Base-by-base conservation (phyloP, 2,888 invertebrate genomes). In the Dioctria rufipes region DNA sequence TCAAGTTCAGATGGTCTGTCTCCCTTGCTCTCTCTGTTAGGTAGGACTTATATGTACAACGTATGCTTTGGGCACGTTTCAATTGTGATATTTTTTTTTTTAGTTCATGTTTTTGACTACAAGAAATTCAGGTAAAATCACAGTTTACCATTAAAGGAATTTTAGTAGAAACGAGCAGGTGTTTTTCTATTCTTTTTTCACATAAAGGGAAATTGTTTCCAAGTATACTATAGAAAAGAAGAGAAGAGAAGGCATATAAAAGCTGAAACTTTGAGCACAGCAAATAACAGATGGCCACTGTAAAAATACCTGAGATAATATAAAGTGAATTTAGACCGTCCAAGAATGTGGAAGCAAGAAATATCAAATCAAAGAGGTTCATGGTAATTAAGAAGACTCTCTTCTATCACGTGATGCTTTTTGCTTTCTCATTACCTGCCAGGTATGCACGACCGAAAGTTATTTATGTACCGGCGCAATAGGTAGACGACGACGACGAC, bases 371-470 rank as follows among this genome's bases (percentile, higher is more conserved):
- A 75, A 42, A 75, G 60, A 75, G 43, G 60, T 42, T 75, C 75
- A 75, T 75, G 75, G 60, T 75, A 75, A 75, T 75, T 75, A 75
- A 75, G 25, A 25, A 25, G 75, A 13, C 13, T 13, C 75, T 46
- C 43, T 75, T 51, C 60, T 13, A 11, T 43, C 65, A 6, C 60
- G 40, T 75, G 43, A 40, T 43, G 61, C 11, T 60, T 75, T 75
- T 58, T 42, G 9, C 9, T 60, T 42, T 43, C 25, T 58, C 43
- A 42, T 61, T 58, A 42, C 60, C 75, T 58, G 75, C 37, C 60
- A 75, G 60, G 75, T 75, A 61, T 60, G 75, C 75, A 75, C 60
- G 75, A 75, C 75, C 61, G 61, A 61, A 61, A 60, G 75, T 61
- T 75, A 61, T 75, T 75, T 75, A 75, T 75, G 61, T 61, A 8